Conservation (phyloP, 2,797 vertebrate genomes). For the Enteromius anoplus region DNA sequence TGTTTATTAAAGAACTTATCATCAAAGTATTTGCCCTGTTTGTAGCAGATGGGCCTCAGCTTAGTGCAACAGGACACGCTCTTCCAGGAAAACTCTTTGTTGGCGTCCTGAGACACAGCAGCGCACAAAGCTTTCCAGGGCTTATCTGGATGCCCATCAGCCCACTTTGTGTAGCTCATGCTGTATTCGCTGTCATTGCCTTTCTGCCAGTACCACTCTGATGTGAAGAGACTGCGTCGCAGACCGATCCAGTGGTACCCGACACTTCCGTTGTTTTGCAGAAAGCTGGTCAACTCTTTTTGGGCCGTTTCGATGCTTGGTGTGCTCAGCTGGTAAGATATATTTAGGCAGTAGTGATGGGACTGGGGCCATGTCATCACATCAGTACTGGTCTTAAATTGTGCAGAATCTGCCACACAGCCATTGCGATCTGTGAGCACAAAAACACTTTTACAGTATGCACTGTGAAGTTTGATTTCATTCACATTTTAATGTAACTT, state of each 20-base stretch:
- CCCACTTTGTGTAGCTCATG: constrained; percentile 62
- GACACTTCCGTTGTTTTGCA: rapidly evolving
- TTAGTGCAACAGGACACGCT: constrained; percentile 65
- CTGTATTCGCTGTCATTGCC: rapidly evolving
- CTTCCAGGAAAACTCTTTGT: constrained; percentile 61
- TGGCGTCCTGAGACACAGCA: constrained; percentile 42
- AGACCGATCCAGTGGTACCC: constrained; percentile 72
- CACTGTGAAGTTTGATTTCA: constrained; percentile 1
- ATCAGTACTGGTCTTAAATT: background rate
- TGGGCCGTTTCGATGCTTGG: constrained; percentile 18
- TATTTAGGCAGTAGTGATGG: constrained; percentile 48
- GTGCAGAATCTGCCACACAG: constrained; percentile 58
- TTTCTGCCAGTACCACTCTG: constrained; percentile 74
- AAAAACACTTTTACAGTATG: background rate
- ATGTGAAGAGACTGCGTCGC: constrained; percentile 63
- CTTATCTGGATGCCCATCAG: constrained; percentile 41
- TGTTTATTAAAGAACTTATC: background rate
- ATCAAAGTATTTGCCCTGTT: background rate
- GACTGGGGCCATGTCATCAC: constrained; percentile 65
- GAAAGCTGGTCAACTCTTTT: background rate
- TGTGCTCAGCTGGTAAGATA: constrained; percentile 51
- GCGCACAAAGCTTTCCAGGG: constrained; percentile 62
- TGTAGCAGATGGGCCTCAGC: constrained; percentile 66
- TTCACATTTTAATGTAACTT: background rate
- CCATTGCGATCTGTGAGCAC: constrained; percentile 67